Evolutionary conservation across 2,888 invertebrate species (phyloP).

Genomic region (Malacosoma neustria): DNA sequence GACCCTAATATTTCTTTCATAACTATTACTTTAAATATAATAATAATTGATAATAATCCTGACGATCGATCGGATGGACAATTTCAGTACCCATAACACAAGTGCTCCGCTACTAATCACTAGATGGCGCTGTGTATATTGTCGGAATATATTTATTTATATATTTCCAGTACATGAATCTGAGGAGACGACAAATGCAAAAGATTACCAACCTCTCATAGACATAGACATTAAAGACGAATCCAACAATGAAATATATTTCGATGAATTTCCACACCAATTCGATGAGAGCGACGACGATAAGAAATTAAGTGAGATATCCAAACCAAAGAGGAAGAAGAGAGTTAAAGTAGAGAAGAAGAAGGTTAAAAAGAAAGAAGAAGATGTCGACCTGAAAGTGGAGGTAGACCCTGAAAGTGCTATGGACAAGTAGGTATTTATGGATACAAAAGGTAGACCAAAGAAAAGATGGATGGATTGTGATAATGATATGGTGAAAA

Average conservation of each 20-base stretch:
- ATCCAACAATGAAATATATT: constrained; percentile 34
- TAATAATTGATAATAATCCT: too few species aligned
- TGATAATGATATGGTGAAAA: too few species aligned
- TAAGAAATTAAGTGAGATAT: constrained; percentile 38
- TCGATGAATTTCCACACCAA: constrained; percentile 33
- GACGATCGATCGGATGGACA: too few species aligned
- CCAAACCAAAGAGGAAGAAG: constrained; percentile 22
- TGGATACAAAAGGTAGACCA: too few species aligned
- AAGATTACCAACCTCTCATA: constrained; percentile 11
- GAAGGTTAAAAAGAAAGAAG: constrained; percentile 19
- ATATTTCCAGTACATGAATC: too few species aligned
- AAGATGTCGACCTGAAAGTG: constrained; percentile 16
- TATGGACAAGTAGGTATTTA: constrained; percentile 39
- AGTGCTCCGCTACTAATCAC: too few species aligned
- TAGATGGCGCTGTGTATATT: too few species aligned
- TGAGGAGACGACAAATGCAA: not conserved
- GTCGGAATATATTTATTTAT: too few species aligned
- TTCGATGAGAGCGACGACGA: constrained; percentile 43
- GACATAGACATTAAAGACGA: constrained; percentile 36
- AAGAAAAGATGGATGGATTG: too few species aligned
- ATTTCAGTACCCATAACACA: too few species aligned
- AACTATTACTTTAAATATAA: too few species aligned
- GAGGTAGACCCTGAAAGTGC: constrained; percentile 27
- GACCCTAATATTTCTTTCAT: too few species aligned
- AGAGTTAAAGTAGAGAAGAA: constrained; percentile 20